Percentiles rank a stretch among this genome's conserved stretches.
phyloP scores from a whole-genome alignment of 2,113 vertebrate genomes.

The Brienomyrus longianalis region DNA sequence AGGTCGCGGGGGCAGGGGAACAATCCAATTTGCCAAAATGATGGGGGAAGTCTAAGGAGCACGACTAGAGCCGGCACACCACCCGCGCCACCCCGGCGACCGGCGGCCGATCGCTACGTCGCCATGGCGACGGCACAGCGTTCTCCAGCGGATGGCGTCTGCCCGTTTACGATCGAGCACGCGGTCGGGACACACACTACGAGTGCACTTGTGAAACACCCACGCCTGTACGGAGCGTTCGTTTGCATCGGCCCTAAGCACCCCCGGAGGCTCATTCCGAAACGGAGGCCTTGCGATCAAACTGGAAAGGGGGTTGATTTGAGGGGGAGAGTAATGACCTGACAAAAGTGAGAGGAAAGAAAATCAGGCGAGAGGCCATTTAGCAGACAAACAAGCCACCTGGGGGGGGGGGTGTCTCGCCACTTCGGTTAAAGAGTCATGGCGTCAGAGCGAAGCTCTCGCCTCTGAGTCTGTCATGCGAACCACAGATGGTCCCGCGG shows the following conservation, averaged over 20 bases:
- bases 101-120: background rate
- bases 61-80: background rate
- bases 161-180: background rate
- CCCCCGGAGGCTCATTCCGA: background rate
- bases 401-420: background rate
- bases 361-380: background rate
- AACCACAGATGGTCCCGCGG: background rate
- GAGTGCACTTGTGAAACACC: constrained; percentile 14
- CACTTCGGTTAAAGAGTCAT: background rate
- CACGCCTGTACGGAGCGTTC: background rate
- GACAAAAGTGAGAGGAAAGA: background rate
- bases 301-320: background rate
- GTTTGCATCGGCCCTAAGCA: background rate
- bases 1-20: background rate
- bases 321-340: background rate
- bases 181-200: constrained; percentile 1
- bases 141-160: background rate
- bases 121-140: background rate
- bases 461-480: background rate
- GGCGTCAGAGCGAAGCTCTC: background rate
- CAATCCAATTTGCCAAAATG: background rate
- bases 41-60: background rate
- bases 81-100: background rate
- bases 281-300: background rate
- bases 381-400: background rate